These are phyloP conservation scores for Epinephelus malabaricus DNA, from an alignment of 2,797 vertebrate genomes.

Conservation along the genomic window DNA sequence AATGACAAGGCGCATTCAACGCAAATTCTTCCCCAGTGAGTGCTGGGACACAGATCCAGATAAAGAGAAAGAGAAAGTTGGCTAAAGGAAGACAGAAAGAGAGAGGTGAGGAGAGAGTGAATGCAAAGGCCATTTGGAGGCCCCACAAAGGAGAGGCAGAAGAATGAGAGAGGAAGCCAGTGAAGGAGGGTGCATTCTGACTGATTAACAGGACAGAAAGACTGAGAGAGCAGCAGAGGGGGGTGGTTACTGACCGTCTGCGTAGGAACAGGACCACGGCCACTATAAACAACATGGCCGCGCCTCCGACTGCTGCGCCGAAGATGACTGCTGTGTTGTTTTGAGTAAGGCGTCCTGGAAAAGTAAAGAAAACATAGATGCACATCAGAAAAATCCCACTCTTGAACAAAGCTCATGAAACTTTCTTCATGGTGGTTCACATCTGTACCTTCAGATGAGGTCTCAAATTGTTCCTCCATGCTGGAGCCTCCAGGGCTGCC, in stretches of 20 bases:
- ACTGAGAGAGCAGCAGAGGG: constrained; percentile 15
- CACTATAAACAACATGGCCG: constrained; percentile 84
- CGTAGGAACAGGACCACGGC: constrained; percentile 84
- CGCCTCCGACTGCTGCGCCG: constrained; percentile 72
- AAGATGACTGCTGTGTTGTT: constrained; percentile 84
- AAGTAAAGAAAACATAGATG: constrained; percentile 14
- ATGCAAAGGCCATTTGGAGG: constrained; percentile 75
- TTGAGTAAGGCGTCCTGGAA: constrained; percentile 61
- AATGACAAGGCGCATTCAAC: constrained; percentile 79
- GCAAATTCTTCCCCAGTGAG: constrained; percentile 75
- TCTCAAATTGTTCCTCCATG: constrained; percentile 93
- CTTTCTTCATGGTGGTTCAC: not conserved
- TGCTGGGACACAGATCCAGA: constrained; percentile 77
- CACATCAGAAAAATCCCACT: constrained; percentile 10
- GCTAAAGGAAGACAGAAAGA: constrained; percentile 65
- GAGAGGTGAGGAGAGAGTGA: constrained; percentile 72
- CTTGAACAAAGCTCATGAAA: not conserved
- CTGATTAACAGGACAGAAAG: constrained; percentile 42
- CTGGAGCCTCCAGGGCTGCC: constrained; percentile 86
- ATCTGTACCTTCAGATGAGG: constrained; percentile 84
- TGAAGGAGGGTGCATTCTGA: constrained; percentile 52
- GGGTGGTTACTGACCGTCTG: constrained; percentile 84
- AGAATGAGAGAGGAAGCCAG: constrained; percentile 73
- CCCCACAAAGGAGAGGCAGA: constrained; percentile 70
- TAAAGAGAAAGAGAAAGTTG: constrained; percentile 72